Conservation (phyloP, 2,113 vertebrate species). For the Corythoichthys intestinalis region DNA sequence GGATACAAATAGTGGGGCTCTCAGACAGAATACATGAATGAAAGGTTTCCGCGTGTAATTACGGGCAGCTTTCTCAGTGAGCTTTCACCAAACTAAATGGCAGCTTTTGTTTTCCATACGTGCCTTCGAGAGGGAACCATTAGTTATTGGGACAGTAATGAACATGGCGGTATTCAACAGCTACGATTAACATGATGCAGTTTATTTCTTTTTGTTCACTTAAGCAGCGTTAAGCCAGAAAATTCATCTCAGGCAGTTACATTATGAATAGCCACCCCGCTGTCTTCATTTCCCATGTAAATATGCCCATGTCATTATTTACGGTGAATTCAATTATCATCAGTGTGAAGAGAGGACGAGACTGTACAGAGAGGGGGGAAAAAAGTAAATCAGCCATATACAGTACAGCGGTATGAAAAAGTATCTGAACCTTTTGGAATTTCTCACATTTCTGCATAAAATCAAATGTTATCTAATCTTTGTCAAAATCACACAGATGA, state of each 20-base stretch:
- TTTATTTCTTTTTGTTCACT: conserved; percentile 53
- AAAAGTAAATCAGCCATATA: background rate
- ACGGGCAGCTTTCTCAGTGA: conserved; percentile 16
- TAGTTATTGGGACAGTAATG: conserved; percentile 42
- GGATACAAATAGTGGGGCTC: conserved; percentile 2
- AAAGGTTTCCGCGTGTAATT: conserved; percentile 24
- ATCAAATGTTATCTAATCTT: no score
- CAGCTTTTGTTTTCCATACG: conserved; percentile 16
- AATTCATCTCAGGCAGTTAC: conserved; percentile 32
- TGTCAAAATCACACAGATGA: no score
- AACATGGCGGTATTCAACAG: conserved; percentile 43
- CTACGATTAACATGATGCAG: conserved; percentile 44
- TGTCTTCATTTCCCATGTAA: conserved; percentile 59
- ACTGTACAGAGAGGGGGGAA: conserved; percentile 40
- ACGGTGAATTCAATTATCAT: conserved; percentile 67
- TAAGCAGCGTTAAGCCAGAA: conserved; percentile 47
- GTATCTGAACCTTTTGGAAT: no score
- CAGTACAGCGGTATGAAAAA: no score
- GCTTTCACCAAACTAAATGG: background rate
- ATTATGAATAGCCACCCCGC: conserved; percentile 52
- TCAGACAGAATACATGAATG: conserved; percentile 19
- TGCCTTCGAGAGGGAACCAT: conserved; percentile 31
- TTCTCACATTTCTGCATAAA: no score
- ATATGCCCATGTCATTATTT: conserved; percentile 64
- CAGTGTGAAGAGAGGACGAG: conserved; percentile 47